Evolutionary conservation across 2,113 vertebrate genomes (phyloP).

Genomic region (Odocoileus virginianus): DNA sequence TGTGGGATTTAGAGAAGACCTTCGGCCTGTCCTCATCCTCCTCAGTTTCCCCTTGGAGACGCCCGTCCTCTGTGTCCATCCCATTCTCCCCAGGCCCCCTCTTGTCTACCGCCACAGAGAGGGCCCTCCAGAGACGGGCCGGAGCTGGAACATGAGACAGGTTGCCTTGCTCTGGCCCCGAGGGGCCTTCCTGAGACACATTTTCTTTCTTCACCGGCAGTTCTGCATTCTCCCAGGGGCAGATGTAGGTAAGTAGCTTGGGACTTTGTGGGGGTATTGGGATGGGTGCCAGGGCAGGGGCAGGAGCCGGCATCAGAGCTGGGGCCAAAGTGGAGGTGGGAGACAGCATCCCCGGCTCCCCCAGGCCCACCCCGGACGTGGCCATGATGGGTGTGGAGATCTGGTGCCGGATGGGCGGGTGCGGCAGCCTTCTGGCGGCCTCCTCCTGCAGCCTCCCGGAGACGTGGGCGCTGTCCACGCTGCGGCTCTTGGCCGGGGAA

Average conservation of each 20-base stretch:
- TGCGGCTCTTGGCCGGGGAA: slow-evolving; percentile 77
- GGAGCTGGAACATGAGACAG: not conserved
- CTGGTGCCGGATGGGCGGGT: slow-evolving; percentile 70
- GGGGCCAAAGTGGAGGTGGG: slow-evolving; percentile 53
- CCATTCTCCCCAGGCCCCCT: slow-evolving; percentile 13
- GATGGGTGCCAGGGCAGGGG: not conserved
- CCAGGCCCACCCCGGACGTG: not conserved
- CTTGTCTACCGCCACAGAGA: slow-evolving; percentile 54
- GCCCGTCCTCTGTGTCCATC: slow-evolving; percentile 30
- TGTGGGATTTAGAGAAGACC: not conserved
- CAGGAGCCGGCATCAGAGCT: not conserved
- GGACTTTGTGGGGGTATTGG: not conserved
- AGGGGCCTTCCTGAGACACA: not conserved
- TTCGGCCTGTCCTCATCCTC: slow-evolving; percentile 4
- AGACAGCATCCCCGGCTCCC: slow-evolving; percentile 29
- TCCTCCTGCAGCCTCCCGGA: slow-evolving; percentile 45
- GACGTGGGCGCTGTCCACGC: slow-evolving; percentile 49
- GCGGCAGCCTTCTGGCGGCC: slow-evolving; percentile 33
- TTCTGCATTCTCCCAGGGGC: slow-evolving; percentile 66
- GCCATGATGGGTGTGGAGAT: slow-evolving; percentile 68
- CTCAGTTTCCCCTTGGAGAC: not conserved
- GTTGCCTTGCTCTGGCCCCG: accelerated
- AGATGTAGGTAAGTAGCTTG: slow-evolving; percentile 46
- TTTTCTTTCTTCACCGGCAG: slow-evolving; percentile 51
- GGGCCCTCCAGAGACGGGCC: slow-evolving; percentile 59